phyloP scores from a whole-genome alignment of 2,888 invertebrate species.

The Argyresthia goedartella region DNA sequence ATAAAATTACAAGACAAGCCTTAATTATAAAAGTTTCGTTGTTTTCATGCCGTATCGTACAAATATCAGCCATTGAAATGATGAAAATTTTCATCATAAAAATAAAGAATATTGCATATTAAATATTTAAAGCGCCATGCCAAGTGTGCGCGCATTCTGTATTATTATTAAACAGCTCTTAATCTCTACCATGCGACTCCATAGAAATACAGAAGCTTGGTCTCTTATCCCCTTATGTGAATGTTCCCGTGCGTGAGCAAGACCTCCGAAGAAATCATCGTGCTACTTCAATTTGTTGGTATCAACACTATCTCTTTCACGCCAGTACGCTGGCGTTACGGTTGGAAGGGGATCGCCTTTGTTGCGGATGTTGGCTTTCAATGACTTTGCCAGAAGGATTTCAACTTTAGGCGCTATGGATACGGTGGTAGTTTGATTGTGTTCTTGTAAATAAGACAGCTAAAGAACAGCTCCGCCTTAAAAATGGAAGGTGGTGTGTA shows the following conservation, averaged over 20 bases:
- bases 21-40: too few relatives aligned
- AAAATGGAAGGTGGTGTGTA: constrained; percentile 72
- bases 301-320: constrained; percentile 42
- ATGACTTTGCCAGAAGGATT: constrained; percentile 11
- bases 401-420: fast-evolving
- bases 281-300: constrained; percentile 19
- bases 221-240: constrained; percentile 32
- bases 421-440: constrained; percentile 20
- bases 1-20: too few relatives aligned
- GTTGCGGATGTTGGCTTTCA: constrained; percentile 39
- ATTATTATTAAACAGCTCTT: constrained; percentile 65
- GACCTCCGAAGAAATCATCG: constrained; percentile 21
- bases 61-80: constrained; percentile 44
- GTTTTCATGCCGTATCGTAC: constrained; percentile 9
- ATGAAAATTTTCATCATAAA: constrained; percentile 39
- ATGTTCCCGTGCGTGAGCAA: constrained; percentile 26
- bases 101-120: constrained; percentile 64
- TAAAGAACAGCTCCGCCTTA: constrained; percentile 69
- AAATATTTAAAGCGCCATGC: constrained; percentile 64
- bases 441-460: constrained; percentile 26
- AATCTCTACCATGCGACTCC: constrained; percentile 42
- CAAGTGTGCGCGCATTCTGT: constrained; percentile 58
- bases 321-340: constrained; percentile 24
- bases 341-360: constrained; percentile 48
- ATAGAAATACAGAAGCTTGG: constrained; percentile 17